A percentile compares a stretch with the other conserved stretches of the same genome.
Evolutionary conservation across 2,888 invertebrate genomes (phyloP).

Genomic region (Campaea margaritaria): DNA sequence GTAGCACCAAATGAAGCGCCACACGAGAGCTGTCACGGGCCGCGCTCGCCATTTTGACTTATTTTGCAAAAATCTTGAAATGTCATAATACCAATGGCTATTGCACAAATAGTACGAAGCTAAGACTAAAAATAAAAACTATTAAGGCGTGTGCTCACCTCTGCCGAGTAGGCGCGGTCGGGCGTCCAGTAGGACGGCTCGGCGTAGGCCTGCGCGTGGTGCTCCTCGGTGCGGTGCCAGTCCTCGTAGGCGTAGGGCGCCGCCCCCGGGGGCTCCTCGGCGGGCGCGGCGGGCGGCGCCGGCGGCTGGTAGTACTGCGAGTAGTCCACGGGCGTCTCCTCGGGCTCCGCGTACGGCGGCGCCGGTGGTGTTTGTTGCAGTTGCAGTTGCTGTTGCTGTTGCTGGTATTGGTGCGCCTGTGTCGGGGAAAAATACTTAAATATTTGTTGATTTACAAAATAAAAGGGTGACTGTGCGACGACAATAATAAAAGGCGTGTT

Average conservation of each 20-base stretch:
- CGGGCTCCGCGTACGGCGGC: slow-evolving; percentile 45
- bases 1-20: no score
- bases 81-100: no score
- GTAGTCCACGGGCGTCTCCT: slow-evolving; percentile 52
- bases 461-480: no score
- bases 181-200: slow-evolving; percentile 56
- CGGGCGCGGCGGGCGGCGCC: slow-evolving; percentile 25
- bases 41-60: no score
- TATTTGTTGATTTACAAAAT: no score
- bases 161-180: slow-evolving; percentile 52
- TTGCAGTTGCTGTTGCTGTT: slow-evolving; percentile 33
- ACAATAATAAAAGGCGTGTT: no score
- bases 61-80: no score
- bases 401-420: slow-evolving; percentile 53
- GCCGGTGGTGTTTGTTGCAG: slow-evolving; percentile 5
- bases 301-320: slow-evolving; percentile 50
- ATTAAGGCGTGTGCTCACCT: no score
- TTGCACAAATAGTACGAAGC: no score
- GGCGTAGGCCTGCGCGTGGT: slow-evolving; percentile 50
- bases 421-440: not conserved
- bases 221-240: slow-evolving; percentile 48
- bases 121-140: no score
- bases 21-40: no score
- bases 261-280: slow-evolving; percentile 26
- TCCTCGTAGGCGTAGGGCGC: slow-evolving; percentile 47